Conservation (phyloP, 2,797 vertebrate genomes). For the Balearica regulorum region DNA sequence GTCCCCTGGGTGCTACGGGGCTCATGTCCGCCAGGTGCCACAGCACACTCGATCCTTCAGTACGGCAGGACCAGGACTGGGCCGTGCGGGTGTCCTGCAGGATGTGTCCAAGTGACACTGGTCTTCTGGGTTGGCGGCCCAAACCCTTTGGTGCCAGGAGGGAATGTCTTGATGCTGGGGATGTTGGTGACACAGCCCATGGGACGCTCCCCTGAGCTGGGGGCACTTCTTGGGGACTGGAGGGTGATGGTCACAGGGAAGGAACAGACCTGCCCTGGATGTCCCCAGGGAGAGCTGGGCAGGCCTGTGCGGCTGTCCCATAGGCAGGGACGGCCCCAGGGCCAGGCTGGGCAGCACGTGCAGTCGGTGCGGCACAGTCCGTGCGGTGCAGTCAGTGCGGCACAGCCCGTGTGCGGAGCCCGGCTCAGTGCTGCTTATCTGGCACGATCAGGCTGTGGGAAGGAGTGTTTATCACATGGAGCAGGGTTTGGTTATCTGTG, state of each 20-base stretch:
- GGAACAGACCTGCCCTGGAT: background rate
- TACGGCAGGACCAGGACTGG: background rate
- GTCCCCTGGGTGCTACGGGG: background rate
- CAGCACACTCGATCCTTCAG: background rate
- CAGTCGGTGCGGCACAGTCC: background rate
- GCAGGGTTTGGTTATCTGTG: background rate
- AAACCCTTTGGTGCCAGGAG: background rate
- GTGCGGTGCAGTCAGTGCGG: background rate
- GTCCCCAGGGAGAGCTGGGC: background rate
- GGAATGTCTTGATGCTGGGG: background rate
- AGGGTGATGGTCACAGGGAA: background rate
- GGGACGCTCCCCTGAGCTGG: background rate
- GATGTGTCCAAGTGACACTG: background rate
- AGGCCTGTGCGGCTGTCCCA: background rate
- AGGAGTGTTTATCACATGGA: background rate
- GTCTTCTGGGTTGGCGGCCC: background rate
- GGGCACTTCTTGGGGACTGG: background rate
- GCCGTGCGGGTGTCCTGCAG: background rate
- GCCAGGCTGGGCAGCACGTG: background rate
- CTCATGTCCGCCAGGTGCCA: background rate
- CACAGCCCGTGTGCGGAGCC: background rate
- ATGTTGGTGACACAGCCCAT: background rate
- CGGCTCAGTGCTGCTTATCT: rapidly evolving
- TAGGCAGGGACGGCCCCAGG: background rate
- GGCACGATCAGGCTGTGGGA: background rate